Evolutionary conservation across 2,888 invertebrate genomes (phyloP).

Genomic region (Rhagophthalmus giganteus): DNA sequence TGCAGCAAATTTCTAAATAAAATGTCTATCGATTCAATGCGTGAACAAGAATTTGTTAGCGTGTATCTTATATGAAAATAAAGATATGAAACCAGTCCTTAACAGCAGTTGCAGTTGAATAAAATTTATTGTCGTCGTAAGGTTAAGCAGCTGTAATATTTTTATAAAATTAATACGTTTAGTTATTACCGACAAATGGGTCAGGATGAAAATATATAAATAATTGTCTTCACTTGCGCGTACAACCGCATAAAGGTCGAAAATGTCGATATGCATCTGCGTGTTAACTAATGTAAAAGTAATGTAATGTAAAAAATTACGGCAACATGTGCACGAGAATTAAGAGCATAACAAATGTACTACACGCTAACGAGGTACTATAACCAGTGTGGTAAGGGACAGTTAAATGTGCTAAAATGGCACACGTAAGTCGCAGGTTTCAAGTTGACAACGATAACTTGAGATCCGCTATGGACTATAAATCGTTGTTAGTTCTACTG

Average conservation of each 20-base stretch:
- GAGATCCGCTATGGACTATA: not conserved
- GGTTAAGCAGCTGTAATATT: not conserved
- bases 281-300: not conserved
- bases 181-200: not conserved
- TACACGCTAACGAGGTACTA: slow-evolving; percentile 21
- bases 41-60: not conserved
- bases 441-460: not conserved
- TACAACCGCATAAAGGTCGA: not conserved
- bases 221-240: not conserved
- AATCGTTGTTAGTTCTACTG: not conserved
- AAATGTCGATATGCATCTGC: not conserved
- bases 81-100: not conserved
- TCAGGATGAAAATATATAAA: not conserved
- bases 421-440: not conserved
- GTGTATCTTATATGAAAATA: not conserved
- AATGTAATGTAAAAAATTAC: slow-evolving; percentile 5
- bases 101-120: not conserved
- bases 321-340: slow-evolving; percentile 18
- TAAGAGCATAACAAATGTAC: slow-evolving; percentile 20
- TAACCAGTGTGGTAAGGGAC: slow-evolving; percentile 24
- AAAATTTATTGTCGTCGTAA: not conserved
- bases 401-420: slow-evolving; percentile 10
- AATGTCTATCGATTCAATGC: not conserved
- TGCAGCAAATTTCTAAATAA: not conserved
- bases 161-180: not conserved